phyloP scores from a whole-genome alignment of 2,888 invertebrate species.

The Metopia argyrocephala region DNA sequence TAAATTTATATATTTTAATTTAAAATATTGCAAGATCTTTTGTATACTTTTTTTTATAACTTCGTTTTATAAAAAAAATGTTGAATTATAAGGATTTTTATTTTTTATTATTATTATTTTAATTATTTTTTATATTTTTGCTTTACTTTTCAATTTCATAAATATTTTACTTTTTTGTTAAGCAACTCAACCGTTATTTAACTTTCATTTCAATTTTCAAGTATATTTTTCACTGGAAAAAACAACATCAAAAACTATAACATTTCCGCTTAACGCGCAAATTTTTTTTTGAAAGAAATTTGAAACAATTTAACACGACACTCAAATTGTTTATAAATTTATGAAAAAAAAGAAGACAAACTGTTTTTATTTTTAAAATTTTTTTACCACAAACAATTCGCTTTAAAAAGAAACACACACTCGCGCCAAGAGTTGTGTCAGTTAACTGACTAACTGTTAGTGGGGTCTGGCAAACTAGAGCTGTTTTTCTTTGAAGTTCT shows the following conservation, averaged over 20 bases:
- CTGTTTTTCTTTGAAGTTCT: constrained; percentile 26
- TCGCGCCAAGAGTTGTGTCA: constrained; percentile 13
- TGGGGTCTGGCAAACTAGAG: constrained; percentile 14
- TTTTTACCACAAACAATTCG: neutral
- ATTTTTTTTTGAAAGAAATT: constrained; percentile 1
- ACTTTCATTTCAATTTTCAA: neutral
- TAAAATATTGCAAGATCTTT: too few relatives aligned
- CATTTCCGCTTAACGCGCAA: constrained; percentile 52
- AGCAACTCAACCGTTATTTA: too few relatives aligned
- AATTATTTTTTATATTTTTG: constrained; percentile 16
- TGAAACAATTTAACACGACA: constrained; percentile 69
- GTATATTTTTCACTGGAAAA: neutral
- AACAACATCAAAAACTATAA: neutral
- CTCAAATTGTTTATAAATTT: neutral
- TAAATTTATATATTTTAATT: neutral
- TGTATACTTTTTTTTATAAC: too few relatives aligned
- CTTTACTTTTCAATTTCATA: neutral
- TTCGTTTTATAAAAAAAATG: too few relatives aligned
- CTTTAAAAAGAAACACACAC: constrained; percentile 30
- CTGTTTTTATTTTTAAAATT: neutral
- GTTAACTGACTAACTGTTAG: constrained; percentile 53
- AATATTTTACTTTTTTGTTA: neutral
- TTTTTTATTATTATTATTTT: neutral
- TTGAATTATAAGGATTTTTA: constrained; percentile 1
- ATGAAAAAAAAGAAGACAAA: neutral